Evolutionary conservation across 2,888 invertebrate genomes (phyloP).

Genomic region (Trilocha varians): DNA sequence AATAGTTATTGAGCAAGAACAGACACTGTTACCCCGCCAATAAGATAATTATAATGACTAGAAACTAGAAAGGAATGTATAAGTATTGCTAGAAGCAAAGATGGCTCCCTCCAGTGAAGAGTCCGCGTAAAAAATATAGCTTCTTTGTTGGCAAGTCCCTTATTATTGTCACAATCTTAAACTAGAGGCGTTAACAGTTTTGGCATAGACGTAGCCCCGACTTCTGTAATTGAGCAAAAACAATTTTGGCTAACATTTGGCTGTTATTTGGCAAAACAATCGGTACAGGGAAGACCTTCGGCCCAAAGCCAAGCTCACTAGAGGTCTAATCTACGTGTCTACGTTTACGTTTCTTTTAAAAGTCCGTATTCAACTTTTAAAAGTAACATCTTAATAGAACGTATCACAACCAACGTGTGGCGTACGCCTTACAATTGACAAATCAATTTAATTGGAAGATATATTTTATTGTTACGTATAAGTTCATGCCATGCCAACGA

Average conservation of each 20-base stretch:
- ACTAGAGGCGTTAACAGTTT: conserved; percentile 39
- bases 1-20: conserved; percentile 62
- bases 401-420: conserved; percentile 71
- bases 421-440: conserved; percentile 63
- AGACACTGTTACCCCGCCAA: conserved; percentile 43
- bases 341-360: conserved; percentile 49
- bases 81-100: conserved; percentile 18
- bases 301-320: conserved; percentile 66
- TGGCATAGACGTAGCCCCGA: too few species aligned
- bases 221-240: conserved; percentile 42
- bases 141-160: conserved; percentile 55
- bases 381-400: conserved; percentile 53
- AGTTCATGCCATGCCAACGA: conserved; percentile 65
- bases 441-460: conserved; percentile 59
- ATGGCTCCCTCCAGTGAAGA: too few species aligned
- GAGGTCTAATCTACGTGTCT: conserved; percentile 64
- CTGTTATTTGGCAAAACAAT: conserved; percentile 54
- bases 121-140: conserved; percentile 19
- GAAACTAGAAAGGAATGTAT: conserved; percentile 58
- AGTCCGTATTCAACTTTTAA: conserved; percentile 18
- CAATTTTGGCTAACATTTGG: conserved; percentile 53
- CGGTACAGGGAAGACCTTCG: conserved; percentile 54
- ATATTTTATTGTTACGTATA: conserved; percentile 46
- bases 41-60: conserved; percentile 49
- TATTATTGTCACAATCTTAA: conserved; percentile 66